Evolutionary conservation across 2,888 invertebrate species (phyloP).

Genomic region (Standfussiana lucernea): DNA sequence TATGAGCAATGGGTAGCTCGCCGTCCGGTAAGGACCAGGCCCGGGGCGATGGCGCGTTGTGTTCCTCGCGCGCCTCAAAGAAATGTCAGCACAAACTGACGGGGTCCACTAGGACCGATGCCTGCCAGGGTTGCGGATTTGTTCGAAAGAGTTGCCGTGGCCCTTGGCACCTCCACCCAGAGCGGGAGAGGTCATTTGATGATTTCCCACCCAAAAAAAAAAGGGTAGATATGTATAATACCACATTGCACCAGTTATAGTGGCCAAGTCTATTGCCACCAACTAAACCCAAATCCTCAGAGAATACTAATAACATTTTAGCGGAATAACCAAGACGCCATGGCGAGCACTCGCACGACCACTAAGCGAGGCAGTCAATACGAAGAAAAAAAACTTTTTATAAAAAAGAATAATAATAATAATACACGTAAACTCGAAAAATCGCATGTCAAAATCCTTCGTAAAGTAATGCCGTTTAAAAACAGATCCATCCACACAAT

Average conservation of each 20-base stretch:
- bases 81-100: too few species aligned
- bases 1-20: too few species aligned
- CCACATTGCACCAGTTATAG: background rate
- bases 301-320: background rate
- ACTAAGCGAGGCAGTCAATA: background rate
- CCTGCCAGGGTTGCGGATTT: too few species aligned
- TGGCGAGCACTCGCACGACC: too few species aligned
- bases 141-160: too few species aligned
- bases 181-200: too few species aligned
- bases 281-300: background rate
- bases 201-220: too few species aligned
- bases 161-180: too few species aligned
- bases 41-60: too few species aligned
- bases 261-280: background rate
- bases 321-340: background rate
- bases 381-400: background rate
- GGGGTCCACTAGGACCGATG: too few species aligned
- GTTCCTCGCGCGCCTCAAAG: too few species aligned
- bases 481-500: background rate
- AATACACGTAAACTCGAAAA: background rate
- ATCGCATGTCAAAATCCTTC: conserved; percentile 43
- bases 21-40: too few species aligned
- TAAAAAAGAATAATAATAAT: background rate
- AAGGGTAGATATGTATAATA: background rate
- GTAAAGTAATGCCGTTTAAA: background rate